Evolutionary conservation across 2,113 vertebrate species (phyloP), one percentile per base, ranked within the genome.

Genomic region (Sylvietta virens): DNA sequence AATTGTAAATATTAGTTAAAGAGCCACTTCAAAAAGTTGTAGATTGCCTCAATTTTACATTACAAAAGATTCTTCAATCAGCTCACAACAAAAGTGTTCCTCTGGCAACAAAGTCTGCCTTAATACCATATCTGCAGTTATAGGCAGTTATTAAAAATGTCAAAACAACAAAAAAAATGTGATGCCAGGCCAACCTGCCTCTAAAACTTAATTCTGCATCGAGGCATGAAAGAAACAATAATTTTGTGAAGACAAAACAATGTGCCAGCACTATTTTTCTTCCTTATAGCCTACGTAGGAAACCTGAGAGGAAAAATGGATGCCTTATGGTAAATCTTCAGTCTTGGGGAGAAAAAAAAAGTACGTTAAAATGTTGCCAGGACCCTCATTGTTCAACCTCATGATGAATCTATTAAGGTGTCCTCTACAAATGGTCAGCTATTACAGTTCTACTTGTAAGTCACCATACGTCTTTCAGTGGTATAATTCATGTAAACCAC

Each of bases 171-270:
- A 92, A 94, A 94, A 96, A 97, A 96, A 72, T 88, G 81, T 87
- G 87, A 61, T 79, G 85, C 73, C 94, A 94, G 85, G 62, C 50
- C 51, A 96, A 81, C 87, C 95, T 94, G 91, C 86, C 92, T 95
- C 92, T 97, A 93, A 96, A 97, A 97, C 89, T 89, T 89, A 97
- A 93, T 97, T 97, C 90, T 96, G 93, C 89, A 97, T 94, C 42
- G 82, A 98, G 95, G 95, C 74, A 96, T 94, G 94, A 95, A 96
- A 93, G 95, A 93, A 97, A 96, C 96, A 98, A 97, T 98, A 97
- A 98, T 97, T 97, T 95, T 40, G 94, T 94, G 96, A 98, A 98
- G 98, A 98, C 97, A 98, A 95, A 98, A 97, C 93, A 95, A 96
- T 97, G 94, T 91, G 88, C 94, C 97, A 97, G 98, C 97, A 98